Conservation (phyloP, 1,140 invertebrate species). For the Trichoplusia ni region DNA sequence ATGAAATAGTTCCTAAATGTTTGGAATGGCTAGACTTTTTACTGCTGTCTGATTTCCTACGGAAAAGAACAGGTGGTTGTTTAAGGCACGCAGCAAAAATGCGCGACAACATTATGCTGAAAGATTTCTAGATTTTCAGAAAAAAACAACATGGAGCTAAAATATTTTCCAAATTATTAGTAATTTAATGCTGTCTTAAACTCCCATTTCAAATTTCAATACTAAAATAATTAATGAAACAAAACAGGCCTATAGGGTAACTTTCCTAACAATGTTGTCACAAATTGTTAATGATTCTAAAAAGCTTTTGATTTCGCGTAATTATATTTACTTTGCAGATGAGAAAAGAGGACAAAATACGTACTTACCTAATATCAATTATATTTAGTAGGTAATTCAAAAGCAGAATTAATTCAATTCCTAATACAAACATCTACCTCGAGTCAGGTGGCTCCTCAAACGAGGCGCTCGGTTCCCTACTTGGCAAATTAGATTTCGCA, state of each 20-base stretch:
- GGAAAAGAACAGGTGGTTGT: no score
- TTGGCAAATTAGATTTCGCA: constrained; percentile 80
- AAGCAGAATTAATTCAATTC: constrained; percentile 76
- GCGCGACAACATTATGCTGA: no score
- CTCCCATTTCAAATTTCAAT: not conserved
- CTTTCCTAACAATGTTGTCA: constrained; percentile 6
- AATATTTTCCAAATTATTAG: no score
- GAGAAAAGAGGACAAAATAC: constrained; percentile 26
- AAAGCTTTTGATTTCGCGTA: constrained; percentile 28
- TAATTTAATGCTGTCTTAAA: no score
- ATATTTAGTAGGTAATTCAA: constrained; percentile 51
- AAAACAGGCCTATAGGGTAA: no score
- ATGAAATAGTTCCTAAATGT: no score
- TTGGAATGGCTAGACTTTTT: no score
- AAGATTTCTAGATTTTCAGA: no score
- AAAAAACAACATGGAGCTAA: no score
- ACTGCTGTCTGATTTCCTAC: no score
- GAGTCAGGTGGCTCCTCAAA: constrained; percentile 61
- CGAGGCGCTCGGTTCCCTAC: constrained; percentile 65
- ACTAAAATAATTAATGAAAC: not conserved
- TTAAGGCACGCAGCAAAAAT: no score
- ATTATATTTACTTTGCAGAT: constrained; percentile 27
- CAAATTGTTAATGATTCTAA: constrained; percentile 25
- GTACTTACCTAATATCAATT: constrained; percentile 35
- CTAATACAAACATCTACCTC: constrained; percentile 71